Evolutionary conservation across 2,797 vertebrate species (phyloP).

Genomic region (Neostethus bicornis): DNA sequence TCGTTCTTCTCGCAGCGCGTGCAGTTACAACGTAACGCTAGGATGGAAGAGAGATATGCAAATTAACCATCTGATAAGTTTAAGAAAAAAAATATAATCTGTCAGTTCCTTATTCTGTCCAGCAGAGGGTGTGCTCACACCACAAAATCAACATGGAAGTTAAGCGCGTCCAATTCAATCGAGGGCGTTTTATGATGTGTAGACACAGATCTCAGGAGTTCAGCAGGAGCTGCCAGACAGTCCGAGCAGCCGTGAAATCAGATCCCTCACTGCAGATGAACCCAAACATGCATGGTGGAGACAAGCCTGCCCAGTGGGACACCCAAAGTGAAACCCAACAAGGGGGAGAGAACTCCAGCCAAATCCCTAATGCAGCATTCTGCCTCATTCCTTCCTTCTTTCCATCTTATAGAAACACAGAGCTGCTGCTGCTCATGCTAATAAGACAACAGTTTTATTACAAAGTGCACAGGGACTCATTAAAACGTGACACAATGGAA

Average conservation of each 20-base stretch:
- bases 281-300: conserved; percentile 77
- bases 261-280: conserved; percentile 82
- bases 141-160: conserved; percentile 8
- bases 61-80: conserved; percentile 1
- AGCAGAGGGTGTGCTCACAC: conserved; percentile 58
- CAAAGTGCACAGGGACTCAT: conserved; percentile 54
- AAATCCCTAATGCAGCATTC: conserved; percentile 65
- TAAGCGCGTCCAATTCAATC: conserved; percentile 25
- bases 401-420: conserved; percentile 35
- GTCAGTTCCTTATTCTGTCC: conserved; percentile 17
- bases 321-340: conserved; percentile 69
- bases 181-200: conserved; percentile 44
- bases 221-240: conserved; percentile 67
- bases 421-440: conserved; percentile 47
- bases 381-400: conserved; percentile 43
- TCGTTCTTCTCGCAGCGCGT: conserved; percentile 90
- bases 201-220: conserved; percentile 53
- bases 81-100: fast-evolving
- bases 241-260: conserved; percentile 76
- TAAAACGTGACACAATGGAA: conserved; percentile 48
- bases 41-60: not conserved
- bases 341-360: conserved; percentile 50
- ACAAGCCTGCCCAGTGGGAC: conserved; percentile 65
- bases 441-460: conserved; percentile 59
- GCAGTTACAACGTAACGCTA: conserved; percentile 89